Conservation (phyloP, 1,140 invertebrate species). For the Macrocentrus cingulum region DNA sequence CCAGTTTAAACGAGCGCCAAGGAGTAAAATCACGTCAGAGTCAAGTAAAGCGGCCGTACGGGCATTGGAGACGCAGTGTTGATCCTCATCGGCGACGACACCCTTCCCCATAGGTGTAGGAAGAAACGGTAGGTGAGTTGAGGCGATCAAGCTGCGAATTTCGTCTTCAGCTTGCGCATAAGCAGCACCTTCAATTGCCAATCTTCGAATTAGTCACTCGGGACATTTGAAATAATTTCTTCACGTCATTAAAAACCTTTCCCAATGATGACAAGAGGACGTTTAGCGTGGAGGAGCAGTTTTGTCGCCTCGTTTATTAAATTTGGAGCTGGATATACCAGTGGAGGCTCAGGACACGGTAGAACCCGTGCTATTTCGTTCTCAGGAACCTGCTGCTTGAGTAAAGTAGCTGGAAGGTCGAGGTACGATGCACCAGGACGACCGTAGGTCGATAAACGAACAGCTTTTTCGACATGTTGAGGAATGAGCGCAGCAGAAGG, state of each 20-base stretch:
- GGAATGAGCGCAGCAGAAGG: constrained; percentile 82
- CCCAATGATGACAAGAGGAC: constrained; percentile 88
- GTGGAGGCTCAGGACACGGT: constrained; percentile 65
- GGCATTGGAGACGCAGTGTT: constrained; percentile 79
- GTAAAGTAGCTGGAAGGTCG: constrained; percentile 85
- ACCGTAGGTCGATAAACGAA: constrained; percentile 81
- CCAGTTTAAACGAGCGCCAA: constrained; percentile 95
- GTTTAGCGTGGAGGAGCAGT: constrained; percentile 70
- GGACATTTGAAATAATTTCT: no score
- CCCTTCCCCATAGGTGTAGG: constrained; percentile 98
- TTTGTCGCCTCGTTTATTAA: constrained; percentile 71
- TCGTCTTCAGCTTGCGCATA: constrained; percentile 77
- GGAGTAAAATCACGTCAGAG: constrained; percentile 84
- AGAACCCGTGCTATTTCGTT: constrained; percentile 50
- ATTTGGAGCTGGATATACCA: constrained; percentile 67
- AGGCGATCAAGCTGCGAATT: constrained; percentile 69
- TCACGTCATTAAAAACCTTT: no score
- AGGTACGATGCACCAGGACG: constrained; percentile 84
- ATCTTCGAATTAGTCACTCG: no score
- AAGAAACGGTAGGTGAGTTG: constrained; percentile 81
- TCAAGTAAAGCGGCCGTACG: constrained; percentile 82
- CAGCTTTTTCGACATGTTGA: constrained; percentile 89
- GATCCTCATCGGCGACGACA: constrained; percentile 80
- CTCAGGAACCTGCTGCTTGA: constrained; percentile 60
- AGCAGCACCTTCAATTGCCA: constrained; percentile 78